Conservation (phyloP, 2,797 vertebrate species). For the Gorsachius magnificus region DNA sequence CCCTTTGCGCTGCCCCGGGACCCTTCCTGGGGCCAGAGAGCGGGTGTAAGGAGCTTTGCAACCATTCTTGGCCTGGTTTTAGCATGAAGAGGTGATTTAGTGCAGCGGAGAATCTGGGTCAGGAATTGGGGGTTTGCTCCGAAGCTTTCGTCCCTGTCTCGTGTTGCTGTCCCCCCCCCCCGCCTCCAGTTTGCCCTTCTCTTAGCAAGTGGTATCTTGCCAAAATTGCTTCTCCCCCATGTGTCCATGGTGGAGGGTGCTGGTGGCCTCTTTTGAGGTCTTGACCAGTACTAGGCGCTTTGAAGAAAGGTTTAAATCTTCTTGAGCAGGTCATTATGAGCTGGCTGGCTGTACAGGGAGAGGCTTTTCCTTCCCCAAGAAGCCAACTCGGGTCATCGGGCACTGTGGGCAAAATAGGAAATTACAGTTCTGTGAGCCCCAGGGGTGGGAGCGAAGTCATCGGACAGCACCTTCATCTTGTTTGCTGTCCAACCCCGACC, state of each 20-base stretch:
- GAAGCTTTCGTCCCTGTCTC: not conserved
- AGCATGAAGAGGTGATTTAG: not conserved
- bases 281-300: not conserved
- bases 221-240: not conserved
- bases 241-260: not conserved
- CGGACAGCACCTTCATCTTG: not conserved
- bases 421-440: not conserved
- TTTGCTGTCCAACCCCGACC: not conserved
- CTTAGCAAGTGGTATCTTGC: fast-evolving
- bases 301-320: not conserved
- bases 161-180: not conserved
- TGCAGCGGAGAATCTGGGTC: not conserved
- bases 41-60: not conserved
- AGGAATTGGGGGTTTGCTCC: not conserved
- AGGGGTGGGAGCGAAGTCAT: not conserved
- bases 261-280: not conserved
- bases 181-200: not conserved
- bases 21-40: not conserved
- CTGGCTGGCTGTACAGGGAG: not conserved
- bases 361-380: not conserved
- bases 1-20: fast-evolving
- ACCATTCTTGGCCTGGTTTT: fast-evolving
- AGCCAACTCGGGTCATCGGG: fast-evolving
- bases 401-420: not conserved
- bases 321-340: not conserved